Base-by-base conservation (phyloP, 2,113 vertebrate genomes). In the Rhinoderma darwinii region DNA sequence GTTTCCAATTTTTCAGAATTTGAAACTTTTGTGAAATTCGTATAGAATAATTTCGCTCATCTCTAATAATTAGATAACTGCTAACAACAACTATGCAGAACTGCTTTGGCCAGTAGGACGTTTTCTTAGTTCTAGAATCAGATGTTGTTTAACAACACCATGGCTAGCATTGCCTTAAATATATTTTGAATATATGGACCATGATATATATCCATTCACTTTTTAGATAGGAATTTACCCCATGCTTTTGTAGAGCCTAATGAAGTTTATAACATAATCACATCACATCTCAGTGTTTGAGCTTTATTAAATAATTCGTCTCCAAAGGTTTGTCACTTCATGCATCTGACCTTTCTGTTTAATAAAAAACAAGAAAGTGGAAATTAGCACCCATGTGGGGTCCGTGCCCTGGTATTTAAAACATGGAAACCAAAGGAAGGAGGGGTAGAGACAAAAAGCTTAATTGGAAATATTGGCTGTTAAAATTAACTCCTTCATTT, bases 301-400 rank as follows among this genome's bases (percentile, higher is more conserved):
- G 44, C 47, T 32, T 82, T 87, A 82, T 87, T 73, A 87, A 82
- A 82, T 82, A 82, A 82, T 82, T 74, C 78, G 43, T 87, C 85
- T 74, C 78, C 22, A 56, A 78, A 82, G 85, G 27, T 61, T 77
- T 73, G 63, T 59, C 66, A 43, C 68, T 87, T 75, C 78, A 61
- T 87, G 50, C 37, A 82, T 87, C 51, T 87, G 85, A 87, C 85
- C 85, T 87, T 87, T 87, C 68, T 82, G 85, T 82, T 87, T 82
- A 87, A 75, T 87, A 87, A 81, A 87, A 74, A 59, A 59, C 44
- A 82, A 87, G 78, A 37, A 82, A 63, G 85, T 82, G 35, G 50
- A 87, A 87, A 87, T 87, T 87, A 87, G 68, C 77, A 73, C 85
- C 78, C 66, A 75, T 74, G 68, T 50, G 41, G 39, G 66, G 78